Base-by-base conservation (phyloP, 1,140 invertebrate genomes). In the Drosophila elegans region DNA sequence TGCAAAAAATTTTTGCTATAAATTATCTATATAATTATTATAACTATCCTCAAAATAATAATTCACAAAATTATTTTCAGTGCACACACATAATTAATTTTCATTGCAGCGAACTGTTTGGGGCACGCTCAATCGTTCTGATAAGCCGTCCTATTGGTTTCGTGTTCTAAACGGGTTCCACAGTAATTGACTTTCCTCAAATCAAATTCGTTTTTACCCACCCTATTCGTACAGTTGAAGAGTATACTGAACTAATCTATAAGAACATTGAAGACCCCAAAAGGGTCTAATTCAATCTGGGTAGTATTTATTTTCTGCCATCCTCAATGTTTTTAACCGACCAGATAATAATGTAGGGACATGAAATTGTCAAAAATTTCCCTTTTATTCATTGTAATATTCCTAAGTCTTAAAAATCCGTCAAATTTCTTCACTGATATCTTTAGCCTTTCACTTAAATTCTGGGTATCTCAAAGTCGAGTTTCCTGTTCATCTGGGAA, bases 121-220 rank as follows among this genome's bases (percentile, higher is more conserved):
- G 53, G 55, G 73, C 66, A 66, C 67, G 34, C 73, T 73, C 64
- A 69, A 79, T 44, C 54, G 71, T 52, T 46, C 27, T 54, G 83
- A 86, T 80, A 86, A 86, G 84, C 57, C 25, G 41, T 27, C 42
- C 16, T 32, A 21, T 46, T 68, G 42, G 36, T 34, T 68, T 71
- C 36, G n/a, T 41, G 51, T 29, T 71, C 21, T 55, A 34, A 69
- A 42, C 66, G 45, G 51, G 51, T 29, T 66, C 46, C 53, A 41
- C 39, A 53, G 48, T 74, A 89, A 86, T 88, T 88, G 80, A 57
- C 63, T 83, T 77, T 67, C 51, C 57, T 82, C 72, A 63, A 80
- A 79, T 80, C 72, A 64, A 88, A 82, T 71, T 69, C 72, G 54
- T 55, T 71, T 53, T 59, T 64, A 12, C n/a, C n/a, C 21, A 27